Evolutionary conservation across 2,797 vertebrate species (phyloP), one percentile per base, ranked within the genome.

Genomic region (Triplophysa yarkandensis): DNA sequence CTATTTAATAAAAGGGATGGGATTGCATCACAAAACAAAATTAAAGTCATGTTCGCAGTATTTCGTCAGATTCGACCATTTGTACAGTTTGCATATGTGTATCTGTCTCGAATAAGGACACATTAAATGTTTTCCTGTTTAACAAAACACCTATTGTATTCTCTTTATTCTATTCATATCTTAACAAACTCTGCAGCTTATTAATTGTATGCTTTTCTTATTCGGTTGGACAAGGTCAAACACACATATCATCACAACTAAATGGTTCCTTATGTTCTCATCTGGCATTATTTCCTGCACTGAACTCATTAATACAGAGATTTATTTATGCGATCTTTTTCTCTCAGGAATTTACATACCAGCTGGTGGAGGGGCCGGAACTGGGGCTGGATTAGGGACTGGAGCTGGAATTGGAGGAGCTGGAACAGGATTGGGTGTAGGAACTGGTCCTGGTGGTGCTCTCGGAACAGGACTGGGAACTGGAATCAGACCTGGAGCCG

Each of bases 281-380:
- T 63, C 34, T 63, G 23, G 32, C 32, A 54, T 41, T 10, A 4
- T 28, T 7, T 41, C 11, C 13, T 52, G 25, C 39, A 46, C 8
- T 27, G 23, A 28, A 64, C 10, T 61, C 28, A 70, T 57, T 77
- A 50, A 77, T 39, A 50, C 32, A 61, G 6, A 1, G 1, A 30
- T 23, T 55, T 39, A 23, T 43, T 58, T 66, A 69, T 23, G 14
- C 68, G 71, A 4, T 48, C 23, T 28, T 32, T 39, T 9, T 23
- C 10, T 44, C 6, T 54, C 70, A 93, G 92, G 91, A 80, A 80
- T 91, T 5, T 91, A 88, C 73, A 64, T 92, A 87, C 92, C 92
- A 76, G 80, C 85, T 77, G 73, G 73, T 50, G 87, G 87, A 81
- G 90, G 83, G 81, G 85, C 81, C 28, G 87, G 83, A 72, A 52